Evolutionary conservation across 2,888 invertebrate genomes (phyloP), one percentile per base, ranked within the genome.

Genomic region (Hetaerina titia): DNA sequence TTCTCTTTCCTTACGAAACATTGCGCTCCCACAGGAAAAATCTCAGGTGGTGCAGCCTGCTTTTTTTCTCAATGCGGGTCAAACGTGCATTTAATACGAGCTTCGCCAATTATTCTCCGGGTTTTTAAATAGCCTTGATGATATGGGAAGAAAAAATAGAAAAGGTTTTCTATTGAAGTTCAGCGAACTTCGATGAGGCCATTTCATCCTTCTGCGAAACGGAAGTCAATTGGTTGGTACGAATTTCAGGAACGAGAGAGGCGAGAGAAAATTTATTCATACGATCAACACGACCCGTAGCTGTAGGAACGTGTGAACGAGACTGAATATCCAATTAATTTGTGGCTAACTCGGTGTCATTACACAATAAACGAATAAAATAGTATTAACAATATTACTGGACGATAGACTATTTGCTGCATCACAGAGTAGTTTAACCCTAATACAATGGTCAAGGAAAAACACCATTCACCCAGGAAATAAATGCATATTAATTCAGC

Each of bases 1-100:
- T 81, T 81, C 81, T 81, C 81, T 81, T 81, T 81, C 81, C 81
- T 81, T 81, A 31, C 81, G 81, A 81, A 81, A 81, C 81, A 13
- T 31, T 81, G 81, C 81, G 31, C 31, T 81, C 81, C 31, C 81
- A 11, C 13, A 25, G 81, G 81, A 81, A 81, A 81, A 81, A 81
- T 81, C 81, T 81, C 31, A 31, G 81, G 31, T 31, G 31, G 22
- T 81, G 22, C 25, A 25, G 22, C 81, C 31, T 31, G 81, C 45
- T 45, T 45, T 81, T 81, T 13, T 31, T 25, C 81, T n/a, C 11
- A 81, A 81, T 81, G 81, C 81, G 81, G 81, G 81, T 81, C 81
- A n/a, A 81, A 81, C 13, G 15, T 31, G 31, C n/a, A 81, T 81
- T 81, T 81, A 7, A 81, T 81, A 15, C n/a, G 0, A 81, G 31